These are phyloP conservation scores for Peromyscus melanophrys DNA, from an alignment of 2,797 vertebrate species.

Conservation along the genomic window DNA sequence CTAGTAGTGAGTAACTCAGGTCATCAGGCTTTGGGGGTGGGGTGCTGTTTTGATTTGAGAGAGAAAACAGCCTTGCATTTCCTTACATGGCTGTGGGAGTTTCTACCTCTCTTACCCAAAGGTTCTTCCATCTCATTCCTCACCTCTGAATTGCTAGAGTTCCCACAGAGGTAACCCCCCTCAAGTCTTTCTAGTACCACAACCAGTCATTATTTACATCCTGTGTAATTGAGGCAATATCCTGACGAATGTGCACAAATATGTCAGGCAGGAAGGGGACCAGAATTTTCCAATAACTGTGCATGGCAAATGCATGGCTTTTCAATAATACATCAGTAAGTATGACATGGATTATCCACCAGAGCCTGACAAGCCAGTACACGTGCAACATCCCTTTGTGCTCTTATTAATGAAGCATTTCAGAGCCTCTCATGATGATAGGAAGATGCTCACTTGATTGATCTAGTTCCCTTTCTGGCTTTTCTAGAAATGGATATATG, in stretches of 20 bases:
- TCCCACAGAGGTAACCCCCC: not conserved
- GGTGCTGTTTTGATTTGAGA: not conserved
- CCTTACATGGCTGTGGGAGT: not conserved
- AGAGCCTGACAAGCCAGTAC: not conserved
- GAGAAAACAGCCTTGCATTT: not conserved
- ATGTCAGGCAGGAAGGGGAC: not conserved
- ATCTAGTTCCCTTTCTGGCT: conserved; percentile 41
- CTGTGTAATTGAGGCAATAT: not conserved
- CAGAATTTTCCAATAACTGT: not conserved
- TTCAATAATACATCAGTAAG: conserved; percentile 32
- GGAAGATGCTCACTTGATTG: not conserved
- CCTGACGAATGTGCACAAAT: not conserved
- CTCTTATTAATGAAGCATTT: conserved; percentile 21
- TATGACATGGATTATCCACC: not conserved
- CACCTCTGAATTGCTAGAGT: conserved; percentile 35
- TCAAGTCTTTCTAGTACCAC: not conserved
- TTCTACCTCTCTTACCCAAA: not conserved
- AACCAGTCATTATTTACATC: not conserved
- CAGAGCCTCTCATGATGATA: not conserved
- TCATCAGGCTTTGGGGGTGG: no score
- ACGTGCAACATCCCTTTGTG: not conserved
- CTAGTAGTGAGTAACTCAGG: not conserved
- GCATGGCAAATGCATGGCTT: not conserved
- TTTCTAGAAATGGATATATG: not conserved
- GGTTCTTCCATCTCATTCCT: not conserved